phyloP scores from a whole-genome alignment of 2,888 invertebrate species.

The Habroteleia sp. region DNA sequence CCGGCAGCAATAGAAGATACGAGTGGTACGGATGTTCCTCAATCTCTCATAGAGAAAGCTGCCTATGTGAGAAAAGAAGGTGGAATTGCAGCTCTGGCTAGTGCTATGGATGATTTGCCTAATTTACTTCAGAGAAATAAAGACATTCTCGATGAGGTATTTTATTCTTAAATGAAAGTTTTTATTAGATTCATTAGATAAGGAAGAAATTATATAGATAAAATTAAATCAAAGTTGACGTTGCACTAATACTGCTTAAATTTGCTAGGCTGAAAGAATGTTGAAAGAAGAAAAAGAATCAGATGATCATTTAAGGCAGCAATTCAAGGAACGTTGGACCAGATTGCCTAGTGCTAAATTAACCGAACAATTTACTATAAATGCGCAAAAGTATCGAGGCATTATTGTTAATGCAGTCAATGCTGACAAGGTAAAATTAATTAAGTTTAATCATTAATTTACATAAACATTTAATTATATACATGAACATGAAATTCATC shows the following conservation, averaged over 20 bases:
- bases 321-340: constrained; percentile 96
- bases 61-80: constrained; percentile 88
- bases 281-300: constrained; percentile 95
- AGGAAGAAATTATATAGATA: too few relatives aligned
- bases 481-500: too few relatives aligned
- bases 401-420: constrained; percentile 94
- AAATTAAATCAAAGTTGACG: too few relatives aligned
- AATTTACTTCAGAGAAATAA: constrained; percentile 94
- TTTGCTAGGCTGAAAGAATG: constrained; percentile 87
- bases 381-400: constrained; percentile 94
- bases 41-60: constrained; percentile 93
- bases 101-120: constrained; percentile 92
- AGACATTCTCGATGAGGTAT: constrained; percentile 96
- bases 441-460: constrained; percentile 4
- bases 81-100: constrained; percentile 87
- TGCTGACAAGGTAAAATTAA: constrained; percentile 83
- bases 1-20: constrained; percentile 97
- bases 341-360: constrained; percentile 93
- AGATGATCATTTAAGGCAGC: constrained; percentile 91
- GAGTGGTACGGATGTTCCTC: constrained; percentile 89
- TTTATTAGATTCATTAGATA: too few relatives aligned
- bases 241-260: too few relatives aligned
- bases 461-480: too few relatives aligned
- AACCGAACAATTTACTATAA: constrained; percentile 93
- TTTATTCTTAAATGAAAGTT: not conserved